Evolutionary conservation across 2,797 vertebrate genomes (phyloP), one percentile per base, ranked within the genome.

Genomic region (Poeciliopsis turneri): DNA sequence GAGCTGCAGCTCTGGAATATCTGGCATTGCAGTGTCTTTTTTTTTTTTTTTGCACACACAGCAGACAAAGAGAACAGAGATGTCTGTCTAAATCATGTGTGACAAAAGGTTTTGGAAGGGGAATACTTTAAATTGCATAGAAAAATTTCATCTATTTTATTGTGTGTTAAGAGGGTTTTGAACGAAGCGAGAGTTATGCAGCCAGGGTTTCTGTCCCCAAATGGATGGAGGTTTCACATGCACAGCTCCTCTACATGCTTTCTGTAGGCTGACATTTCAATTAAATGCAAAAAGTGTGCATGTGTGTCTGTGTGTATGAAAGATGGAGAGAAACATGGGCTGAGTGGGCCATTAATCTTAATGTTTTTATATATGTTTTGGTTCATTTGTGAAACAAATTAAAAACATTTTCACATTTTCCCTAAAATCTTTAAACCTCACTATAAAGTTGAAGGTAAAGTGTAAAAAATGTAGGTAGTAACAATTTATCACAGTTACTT

Each of bases 111-210:
- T 53, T 69, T 71, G 57, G 61, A 5, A 28, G 66, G 47, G 73
- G 87, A 85, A 82, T 45, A 61, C 25, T 39, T 72, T 61, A 79
- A 68, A 68, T 20, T 25, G 23, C 36, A 43, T 25, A 25, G 9
- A 41, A 13, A 13, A 41, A 43, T 25, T 57, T 72, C 1, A 78
- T 87, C 75, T 78, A 64, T 75, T 72, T 73, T 53, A 33, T 53
- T 49, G 79, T 88, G 77, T 86, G 80, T 88, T 86, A 30, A 59
- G 25, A 75, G 61, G 76, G 69, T 70, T 81, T 64, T 72, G 53
- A 74, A 72, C 45, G 77, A 78, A 49, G 61, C 64, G 70, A 72
- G 68, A 53, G 69, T 45, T 53, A 73, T 82, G 47, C 43, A 15
- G 36, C 5, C 11, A 51, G 72, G 82, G 9, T 68, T 41, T 25